phyloP scores from a whole-genome alignment of 2,113 vertebrate genomes.

The Clarias macrocephalus region DNA sequence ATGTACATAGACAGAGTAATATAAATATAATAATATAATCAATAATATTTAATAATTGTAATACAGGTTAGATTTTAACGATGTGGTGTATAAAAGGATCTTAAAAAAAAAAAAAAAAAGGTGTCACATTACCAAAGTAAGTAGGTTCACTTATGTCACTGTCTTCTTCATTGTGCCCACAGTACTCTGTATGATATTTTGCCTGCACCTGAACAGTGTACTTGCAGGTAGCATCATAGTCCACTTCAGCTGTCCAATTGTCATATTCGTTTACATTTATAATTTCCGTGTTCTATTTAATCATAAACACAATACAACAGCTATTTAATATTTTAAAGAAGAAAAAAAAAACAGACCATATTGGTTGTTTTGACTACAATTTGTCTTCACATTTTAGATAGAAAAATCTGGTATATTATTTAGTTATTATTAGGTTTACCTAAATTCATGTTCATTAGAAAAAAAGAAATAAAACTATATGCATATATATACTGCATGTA shows the following conservation, averaged over 20 bases:
- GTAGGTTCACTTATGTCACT: slow-evolving; percentile 32
- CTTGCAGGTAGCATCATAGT: slow-evolving; percentile 56
- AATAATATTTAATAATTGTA: not conserved
- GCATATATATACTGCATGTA: no score
- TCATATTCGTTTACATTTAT: no score
- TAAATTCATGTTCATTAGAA: not conserved
- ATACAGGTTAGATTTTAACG: not conserved
- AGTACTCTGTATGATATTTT: fast-evolving
- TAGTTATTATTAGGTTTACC: not conserved
- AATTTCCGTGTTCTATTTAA: not conserved
- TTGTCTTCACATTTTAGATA: not conserved
- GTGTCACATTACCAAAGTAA: slow-evolving; percentile 53
- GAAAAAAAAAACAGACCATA: not conserved
- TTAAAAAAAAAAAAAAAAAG: not conserved
- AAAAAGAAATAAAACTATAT: not conserved
- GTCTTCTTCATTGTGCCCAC: fast-evolving
- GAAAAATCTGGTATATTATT: not conserved
- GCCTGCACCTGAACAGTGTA: slow-evolving; percentile 54
- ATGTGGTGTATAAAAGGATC: not conserved
- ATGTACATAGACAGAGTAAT: no score
- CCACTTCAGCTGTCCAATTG: not conserved
- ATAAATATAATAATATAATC: not conserved
- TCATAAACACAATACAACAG: no score
- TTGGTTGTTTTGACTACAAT: not conserved
- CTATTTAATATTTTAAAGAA: no score